phyloP scores from a whole-genome alignment of 2,113 vertebrate genomes.

The Alexandromys fortis region DNA sequence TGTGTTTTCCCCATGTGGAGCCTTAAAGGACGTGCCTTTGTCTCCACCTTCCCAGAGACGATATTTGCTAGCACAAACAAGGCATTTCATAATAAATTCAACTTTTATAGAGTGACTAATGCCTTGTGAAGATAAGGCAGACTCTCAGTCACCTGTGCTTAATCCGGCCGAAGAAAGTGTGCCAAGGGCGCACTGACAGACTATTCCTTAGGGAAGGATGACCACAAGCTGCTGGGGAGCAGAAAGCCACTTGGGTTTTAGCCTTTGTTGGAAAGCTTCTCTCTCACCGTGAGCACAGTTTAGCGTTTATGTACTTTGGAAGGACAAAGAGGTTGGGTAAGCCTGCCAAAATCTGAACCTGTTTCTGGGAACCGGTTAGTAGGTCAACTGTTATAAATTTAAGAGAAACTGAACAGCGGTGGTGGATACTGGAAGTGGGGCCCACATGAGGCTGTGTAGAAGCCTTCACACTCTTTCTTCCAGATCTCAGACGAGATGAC shows the following conservation, averaged over 20 bases:
- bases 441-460: neutral
- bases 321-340: conserved; percentile 80
- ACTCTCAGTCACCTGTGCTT: conserved; percentile 78
- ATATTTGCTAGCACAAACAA: conserved; percentile 87
- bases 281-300: conserved; percentile 64
- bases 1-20: conserved; percentile 83
- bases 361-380: conserved; percentile 78
- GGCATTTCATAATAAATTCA: conserved; percentile 85
- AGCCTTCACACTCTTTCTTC: neutral
- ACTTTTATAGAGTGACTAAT: conserved; percentile 84
- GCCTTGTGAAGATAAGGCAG: conserved; percentile 78
- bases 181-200: conserved; percentile 63
- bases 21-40: conserved; percentile 86
- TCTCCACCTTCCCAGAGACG: conserved; percentile 83
- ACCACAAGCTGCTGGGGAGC: conserved; percentile 41
- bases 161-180: conserved; percentile 71
- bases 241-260: conserved; percentile 66
- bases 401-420: conserved; percentile 62
- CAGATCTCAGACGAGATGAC: neutral
- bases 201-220: conserved; percentile 50
- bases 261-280: conserved; percentile 64
- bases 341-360: conserved; percentile 77
- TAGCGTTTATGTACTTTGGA: conserved; percentile 83
- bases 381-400: conserved; percentile 74
- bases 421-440: neutral